Conservation (phyloP, 2,797 vertebrate species). For the Meda fulgida region DNA sequence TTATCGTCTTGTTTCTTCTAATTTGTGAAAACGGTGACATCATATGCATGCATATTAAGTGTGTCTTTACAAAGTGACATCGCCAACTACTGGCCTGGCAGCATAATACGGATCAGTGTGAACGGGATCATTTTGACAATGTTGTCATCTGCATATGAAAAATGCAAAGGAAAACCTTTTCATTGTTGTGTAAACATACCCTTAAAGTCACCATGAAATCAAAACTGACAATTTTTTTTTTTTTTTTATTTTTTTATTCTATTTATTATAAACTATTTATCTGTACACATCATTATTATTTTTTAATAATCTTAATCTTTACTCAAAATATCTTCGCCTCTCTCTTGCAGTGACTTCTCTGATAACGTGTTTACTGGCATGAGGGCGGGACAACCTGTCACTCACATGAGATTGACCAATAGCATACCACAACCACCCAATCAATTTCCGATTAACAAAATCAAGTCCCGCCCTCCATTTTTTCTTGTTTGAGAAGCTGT, state of each 20-base stretch:
- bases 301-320: background rate
- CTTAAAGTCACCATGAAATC: background rate
- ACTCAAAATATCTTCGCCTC: background rate
- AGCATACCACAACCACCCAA: background rate
- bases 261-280: background rate
- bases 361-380: background rate
- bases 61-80: too few relatives aligned
- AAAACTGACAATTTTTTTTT: background rate
- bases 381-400: background rate
- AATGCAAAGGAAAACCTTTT: too few relatives aligned
- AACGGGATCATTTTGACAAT: background rate
- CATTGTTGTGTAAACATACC: background rate
- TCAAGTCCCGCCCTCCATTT: background rate
- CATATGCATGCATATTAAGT: too few relatives aligned
- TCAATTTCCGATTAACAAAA: background rate
- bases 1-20: too few relatives aligned
- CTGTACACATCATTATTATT: too few relatives aligned
- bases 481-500: background rate
- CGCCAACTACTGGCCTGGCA: background rate
- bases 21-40: too few relatives aligned
- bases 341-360: background rate
- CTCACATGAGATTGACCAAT: background rate
- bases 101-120: too few relatives aligned
- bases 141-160: background rate
- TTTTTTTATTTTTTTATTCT: background rate